Evolutionary conservation across 2,797 vertebrate species (phyloP).

Genomic region (Ciconia nigra): DNA sequence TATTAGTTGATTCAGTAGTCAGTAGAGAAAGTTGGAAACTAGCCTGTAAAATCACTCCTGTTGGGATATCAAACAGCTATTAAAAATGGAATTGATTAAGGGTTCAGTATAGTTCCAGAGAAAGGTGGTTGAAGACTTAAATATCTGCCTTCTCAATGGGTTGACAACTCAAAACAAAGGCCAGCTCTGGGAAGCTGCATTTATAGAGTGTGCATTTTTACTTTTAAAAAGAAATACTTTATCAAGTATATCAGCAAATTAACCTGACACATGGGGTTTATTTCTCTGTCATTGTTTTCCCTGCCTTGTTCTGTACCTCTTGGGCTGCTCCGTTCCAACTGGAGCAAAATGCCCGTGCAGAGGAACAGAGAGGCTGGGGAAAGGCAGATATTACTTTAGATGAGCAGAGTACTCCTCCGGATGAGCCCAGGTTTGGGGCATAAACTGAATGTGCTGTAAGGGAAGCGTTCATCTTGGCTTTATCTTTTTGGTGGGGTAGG

Average conservation of each 20-base stretch:
- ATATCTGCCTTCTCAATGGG: not conserved
- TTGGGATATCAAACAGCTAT: not conserved
- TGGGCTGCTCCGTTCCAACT: not conserved
- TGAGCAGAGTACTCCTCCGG: not conserved
- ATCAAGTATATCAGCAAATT: not conserved
- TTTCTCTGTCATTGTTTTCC: not conserved
- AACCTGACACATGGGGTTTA: not conserved
- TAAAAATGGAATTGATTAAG: not conserved
- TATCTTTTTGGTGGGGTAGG: not conserved
- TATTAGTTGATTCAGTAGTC: not conserved
- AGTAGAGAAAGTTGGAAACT: not conserved
- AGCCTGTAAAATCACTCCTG: not conserved
- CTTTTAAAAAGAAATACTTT: not conserved
- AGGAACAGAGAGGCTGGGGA: not conserved
- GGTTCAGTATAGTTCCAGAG: not conserved
- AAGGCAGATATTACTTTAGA: not conserved
- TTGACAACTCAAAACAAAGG: not conserved
- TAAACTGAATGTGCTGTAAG: not conserved
- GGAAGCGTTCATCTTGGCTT: not conserved
- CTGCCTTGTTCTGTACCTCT: not conserved
- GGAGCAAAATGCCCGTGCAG: accelerated
- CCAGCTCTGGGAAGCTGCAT: not conserved
- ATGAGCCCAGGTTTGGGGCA: not conserved
- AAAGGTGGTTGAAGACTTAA: slow-evolving; percentile 16
- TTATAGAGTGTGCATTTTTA: not conserved